Evolutionary conservation across 2,113 vertebrate genomes (phyloP), one percentile per base, ranked within the genome.

Genomic region (Tenrec ecaudatus): DNA sequence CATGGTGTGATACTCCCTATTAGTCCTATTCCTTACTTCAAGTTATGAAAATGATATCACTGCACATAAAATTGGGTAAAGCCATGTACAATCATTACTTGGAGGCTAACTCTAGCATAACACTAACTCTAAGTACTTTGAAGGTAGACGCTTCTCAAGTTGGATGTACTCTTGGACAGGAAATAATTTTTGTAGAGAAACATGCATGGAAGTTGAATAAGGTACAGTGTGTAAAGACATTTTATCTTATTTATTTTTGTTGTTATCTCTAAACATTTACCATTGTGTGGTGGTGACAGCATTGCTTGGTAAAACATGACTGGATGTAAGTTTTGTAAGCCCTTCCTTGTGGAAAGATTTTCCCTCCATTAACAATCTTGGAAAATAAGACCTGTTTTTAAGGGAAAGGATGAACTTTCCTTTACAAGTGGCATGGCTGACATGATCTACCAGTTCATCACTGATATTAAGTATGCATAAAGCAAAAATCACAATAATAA

Each of bases 331-430:
- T 69, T 87, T 3, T 73, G 68, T n/a, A 78, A 80, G 23, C 43
- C 47, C n/a, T 92, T 47, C 43, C 81, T 22, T 19, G 38, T 69
- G 79, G 47, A 91, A 64, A 80, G 82, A 68, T 38, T 64, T 53
- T 62, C 82, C 36, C 33, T 69, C 43, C 17, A 27, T 9, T 78
- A 62, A 85, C 31, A 94, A 29, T 57, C 53, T 86, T 78, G 62
- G 76, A 81, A 93, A 93, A 84, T 75, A 69, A 87, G n/a, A 76
- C 85, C 78, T 94, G 69, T 29, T 89, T 88, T 89, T 90, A 75
- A 89, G n/a, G 36, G 27, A 73, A 88, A 53, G 47, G 47, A 53
- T 53, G 47, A 53, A 53, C 11, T 40, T 40, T 53, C 47, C 47
- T 53, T 53, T 53, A 14, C 12, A 40, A 14, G 47, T 53, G 47